Conservation (phyloP, 2,113 vertebrate species). For the Phyllostomus discolor region DNA sequence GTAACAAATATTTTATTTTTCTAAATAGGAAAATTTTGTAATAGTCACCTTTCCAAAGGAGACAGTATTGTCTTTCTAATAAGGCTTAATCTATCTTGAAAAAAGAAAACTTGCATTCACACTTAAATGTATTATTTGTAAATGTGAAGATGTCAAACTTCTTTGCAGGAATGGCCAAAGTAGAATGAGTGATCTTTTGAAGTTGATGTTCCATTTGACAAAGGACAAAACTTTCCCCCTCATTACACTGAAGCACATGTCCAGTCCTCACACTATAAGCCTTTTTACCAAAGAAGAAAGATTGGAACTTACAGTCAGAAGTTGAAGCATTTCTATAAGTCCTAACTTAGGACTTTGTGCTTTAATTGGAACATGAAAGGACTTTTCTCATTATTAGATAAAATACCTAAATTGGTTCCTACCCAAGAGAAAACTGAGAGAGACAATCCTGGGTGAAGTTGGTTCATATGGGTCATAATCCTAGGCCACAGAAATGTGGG, state of each 20-base stretch:
- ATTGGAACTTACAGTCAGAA: not conserved
- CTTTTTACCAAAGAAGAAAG: not conserved
- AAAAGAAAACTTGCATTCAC: not conserved
- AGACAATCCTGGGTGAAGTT: not conserved
- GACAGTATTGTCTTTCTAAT: not conserved
- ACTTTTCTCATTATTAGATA: not conserved
- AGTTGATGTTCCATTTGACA: not conserved
- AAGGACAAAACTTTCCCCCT: not conserved
- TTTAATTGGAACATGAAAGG: not conserved
- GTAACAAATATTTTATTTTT: conserved; percentile 4
- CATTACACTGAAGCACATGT: not conserved
- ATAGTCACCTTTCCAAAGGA: not conserved
- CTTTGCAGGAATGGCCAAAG: not conserved
- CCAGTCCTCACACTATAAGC: not conserved
- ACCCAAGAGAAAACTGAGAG: not conserved
- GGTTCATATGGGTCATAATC: not conserved
- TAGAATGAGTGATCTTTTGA: not conserved
- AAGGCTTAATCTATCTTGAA: not conserved
- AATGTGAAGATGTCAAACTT: not conserved
- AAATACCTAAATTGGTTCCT: not conserved
- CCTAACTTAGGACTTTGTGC: not conserved
- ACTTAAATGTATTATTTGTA: not conserved
- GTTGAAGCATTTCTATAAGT: not conserved
- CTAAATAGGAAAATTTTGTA: not conserved
- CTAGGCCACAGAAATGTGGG: not conserved